Base-by-base conservation (phyloP, 2,113 vertebrate genomes). In the Micronisus gabar region DNA sequence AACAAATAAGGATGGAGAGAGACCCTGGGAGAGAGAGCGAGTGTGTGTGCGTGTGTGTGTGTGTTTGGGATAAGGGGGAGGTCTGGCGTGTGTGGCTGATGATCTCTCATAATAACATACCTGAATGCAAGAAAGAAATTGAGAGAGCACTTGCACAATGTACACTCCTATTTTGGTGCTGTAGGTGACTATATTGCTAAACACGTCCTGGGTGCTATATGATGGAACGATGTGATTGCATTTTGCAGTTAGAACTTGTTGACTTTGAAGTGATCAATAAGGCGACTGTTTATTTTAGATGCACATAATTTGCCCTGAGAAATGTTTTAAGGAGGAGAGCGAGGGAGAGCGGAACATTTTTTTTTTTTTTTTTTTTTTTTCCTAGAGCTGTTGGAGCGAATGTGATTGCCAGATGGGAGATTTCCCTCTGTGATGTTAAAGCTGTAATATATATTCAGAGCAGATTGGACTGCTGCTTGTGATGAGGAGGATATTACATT, bases 391-490 rank as follows among this genome's bases (percentile, higher is more conserved):
- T 98, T 98, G 98, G 97, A 98, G 98, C 95, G 98, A 98, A 98
- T 98, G 98, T 98, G 98, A 98, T 98, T 99, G 98, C 98, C 98
- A 98, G 98, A 98, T 98, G 98, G 98, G 98, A 98, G 98, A 98
- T 98, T 99, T 98, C 98, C 98, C 98, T 98, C 98, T 98, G 98
- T 98, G 98, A 98, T 98, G 98, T 99, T 99, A 98, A 99, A 98
- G 98, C 98, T 98, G 98, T 99, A 99, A 99, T 99, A 99, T 99
- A 99, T 99, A 99, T 99, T 99, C 98, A 99, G 98, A 99, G 98
- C 98, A 99, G 98, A 99, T 99, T 99, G 98, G 98, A 98, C 98
- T 98, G 98, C 98, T 98, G 98, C 98, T 98, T 98, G 97, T 98
- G 98, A 98, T 98, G 98, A 98, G 98, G 98, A 98, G 98, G 98